Conservation (phyloP, 2,113 vertebrate species). For the Ictalurus furcatus region DNA sequence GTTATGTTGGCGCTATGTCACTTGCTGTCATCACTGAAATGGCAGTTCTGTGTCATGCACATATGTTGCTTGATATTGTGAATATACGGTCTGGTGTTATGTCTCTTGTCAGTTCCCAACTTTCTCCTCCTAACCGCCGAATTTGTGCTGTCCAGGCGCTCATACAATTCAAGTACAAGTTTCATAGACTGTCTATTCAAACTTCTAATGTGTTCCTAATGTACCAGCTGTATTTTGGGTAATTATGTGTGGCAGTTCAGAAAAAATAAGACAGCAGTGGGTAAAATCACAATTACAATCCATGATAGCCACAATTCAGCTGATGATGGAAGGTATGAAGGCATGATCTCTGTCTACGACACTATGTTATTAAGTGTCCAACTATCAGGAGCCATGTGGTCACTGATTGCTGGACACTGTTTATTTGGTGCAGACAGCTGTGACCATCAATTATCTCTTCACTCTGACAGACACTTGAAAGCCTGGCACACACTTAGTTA, state of each 20-base stretch:
- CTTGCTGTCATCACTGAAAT: background rate
- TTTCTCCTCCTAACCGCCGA: background rate
- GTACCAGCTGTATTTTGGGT: background rate
- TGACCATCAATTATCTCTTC: slow-evolving; percentile 26
- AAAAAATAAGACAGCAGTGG: background rate
- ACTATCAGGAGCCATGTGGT: slow-evolving; percentile 40
- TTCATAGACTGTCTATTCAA: background rate
- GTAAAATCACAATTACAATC: background rate
- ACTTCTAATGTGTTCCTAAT: background rate
- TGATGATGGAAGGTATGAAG: background rate
- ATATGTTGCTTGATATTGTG: background rate
- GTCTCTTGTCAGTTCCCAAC: background rate
- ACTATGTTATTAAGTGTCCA: background rate
- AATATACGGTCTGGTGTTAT: background rate
- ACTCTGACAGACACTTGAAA: slow-evolving; percentile 29
- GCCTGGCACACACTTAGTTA: background rate
- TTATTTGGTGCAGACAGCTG: slow-evolving; percentile 41
- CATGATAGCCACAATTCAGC: background rate
- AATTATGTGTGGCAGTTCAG: background rate
- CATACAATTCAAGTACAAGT: background rate
- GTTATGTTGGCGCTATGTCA: background rate
- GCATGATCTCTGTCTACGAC: background rate
- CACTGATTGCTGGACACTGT: slow-evolving; percentile 20
- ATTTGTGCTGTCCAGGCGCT: background rate
- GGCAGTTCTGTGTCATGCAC: background rate